Conservation (phyloP, 2,113 vertebrate genomes). For the Cichladusa arquata region DNA sequence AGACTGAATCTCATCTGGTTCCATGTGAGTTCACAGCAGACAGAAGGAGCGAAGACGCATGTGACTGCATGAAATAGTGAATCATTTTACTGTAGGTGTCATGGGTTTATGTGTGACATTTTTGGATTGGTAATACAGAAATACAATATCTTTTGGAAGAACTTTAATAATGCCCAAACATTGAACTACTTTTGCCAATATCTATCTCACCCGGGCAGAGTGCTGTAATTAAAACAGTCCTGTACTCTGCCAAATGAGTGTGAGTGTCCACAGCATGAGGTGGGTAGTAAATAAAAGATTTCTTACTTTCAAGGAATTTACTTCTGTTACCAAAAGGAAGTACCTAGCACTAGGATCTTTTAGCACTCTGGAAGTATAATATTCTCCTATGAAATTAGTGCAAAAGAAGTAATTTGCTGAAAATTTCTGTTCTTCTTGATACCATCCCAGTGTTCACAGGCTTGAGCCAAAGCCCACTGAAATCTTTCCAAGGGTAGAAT, state of each 20-base stretch:
- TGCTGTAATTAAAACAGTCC: not conserved
- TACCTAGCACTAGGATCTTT: not conserved
- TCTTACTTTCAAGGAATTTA: not conserved
- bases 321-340: not conserved
- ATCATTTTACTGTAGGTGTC: not conserved
- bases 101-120: not conserved
- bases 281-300: not conserved
- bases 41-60: not conserved
- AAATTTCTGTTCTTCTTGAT: not conserved
- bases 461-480: not conserved
- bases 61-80: not conserved
- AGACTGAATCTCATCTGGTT: not conserved
- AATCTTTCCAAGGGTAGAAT: not conserved
- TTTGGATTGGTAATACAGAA: not conserved
- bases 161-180: not conserved
- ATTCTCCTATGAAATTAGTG: not conserved
- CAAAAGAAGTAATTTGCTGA: not conserved
- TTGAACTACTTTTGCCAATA: not conserved
- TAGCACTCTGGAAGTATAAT: not conserved
- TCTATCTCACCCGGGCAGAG: not conserved
- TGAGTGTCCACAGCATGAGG: not conserved
- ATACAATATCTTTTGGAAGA: not conserved
- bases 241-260: not conserved
- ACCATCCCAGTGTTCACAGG: not conserved
- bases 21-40: not conserved